Percentiles rank a stretch among this genome's conserved stretches.
phyloP scores from a whole-genome alignment of 2,797 vertebrate species.

The Propithecus perrieri region DNA sequence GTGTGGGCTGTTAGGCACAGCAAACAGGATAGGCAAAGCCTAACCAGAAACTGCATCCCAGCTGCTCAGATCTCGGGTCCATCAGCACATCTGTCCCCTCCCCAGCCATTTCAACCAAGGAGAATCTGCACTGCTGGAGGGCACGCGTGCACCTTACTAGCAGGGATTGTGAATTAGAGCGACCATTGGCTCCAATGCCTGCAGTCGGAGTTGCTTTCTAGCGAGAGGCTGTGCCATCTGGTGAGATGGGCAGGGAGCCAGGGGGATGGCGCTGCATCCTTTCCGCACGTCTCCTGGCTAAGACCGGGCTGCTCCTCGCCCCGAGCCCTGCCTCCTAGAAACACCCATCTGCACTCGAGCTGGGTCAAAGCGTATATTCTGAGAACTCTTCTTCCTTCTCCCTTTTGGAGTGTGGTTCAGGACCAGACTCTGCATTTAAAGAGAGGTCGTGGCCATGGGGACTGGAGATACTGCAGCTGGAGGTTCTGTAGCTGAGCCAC shows the following conservation, averaged over 20 bases:
- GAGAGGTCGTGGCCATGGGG: background rate
- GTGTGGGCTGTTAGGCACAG: too few species aligned
- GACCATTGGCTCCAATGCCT: background rate
- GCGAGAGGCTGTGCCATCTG: background rate
- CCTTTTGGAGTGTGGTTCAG: background rate
- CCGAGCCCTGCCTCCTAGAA: background rate
- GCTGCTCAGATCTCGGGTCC: background rate
- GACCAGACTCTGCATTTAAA: background rate
- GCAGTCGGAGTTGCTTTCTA: background rate
- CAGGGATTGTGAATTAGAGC: background rate
- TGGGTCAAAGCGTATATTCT: background rate
- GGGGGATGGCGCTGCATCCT: too few species aligned
- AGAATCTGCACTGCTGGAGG: background rate
- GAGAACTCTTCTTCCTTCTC: background rate
- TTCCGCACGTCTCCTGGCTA: too few species aligned
- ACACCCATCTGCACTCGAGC: background rate
- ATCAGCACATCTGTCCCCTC: fast-evolving
- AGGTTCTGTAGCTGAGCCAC: background rate
- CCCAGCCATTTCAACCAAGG: background rate
- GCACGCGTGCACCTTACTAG: background rate
- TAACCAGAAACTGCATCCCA: background rate
- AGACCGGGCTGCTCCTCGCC: background rate
- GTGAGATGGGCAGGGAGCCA: background rate
- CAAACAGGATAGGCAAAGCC: too few species aligned
- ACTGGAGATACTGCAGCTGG: background rate